Conservation (phyloP, 30 jellyfish, hydroid and myxozoan genomes). For the Turritopsis dohrnii region DNA sequence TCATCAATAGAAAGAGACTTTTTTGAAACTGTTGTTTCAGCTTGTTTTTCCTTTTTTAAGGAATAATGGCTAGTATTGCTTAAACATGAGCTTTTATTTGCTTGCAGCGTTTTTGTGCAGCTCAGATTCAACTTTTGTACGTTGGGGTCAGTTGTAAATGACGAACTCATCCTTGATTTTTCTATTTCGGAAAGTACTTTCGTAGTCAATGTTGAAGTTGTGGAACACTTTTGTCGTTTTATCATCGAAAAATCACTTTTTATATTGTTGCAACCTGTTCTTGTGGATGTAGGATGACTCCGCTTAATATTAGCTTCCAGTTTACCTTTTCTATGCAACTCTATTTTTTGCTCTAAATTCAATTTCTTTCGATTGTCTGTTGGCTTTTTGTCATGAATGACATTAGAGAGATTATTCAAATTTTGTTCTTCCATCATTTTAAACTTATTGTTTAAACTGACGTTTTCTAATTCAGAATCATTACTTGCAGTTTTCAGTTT, state of each 20-base stretch:
- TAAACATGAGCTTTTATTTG: background rate
- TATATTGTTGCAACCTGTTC: background rate
- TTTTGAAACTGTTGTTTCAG: background rate
- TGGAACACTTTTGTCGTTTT: background rate
- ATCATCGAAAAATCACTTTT: background rate
- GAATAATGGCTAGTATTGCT: background rate
- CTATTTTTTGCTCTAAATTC: conserved; percentile 11
- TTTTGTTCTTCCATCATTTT: background rate
- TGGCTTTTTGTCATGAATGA: background rate
- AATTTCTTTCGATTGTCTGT: background rate
- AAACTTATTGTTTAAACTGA: too few relatives aligned
- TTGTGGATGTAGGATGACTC: background rate
- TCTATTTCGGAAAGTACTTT: background rate
- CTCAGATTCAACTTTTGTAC: background rate
- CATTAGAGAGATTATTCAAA: too few relatives aligned
- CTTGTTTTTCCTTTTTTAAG: background rate
- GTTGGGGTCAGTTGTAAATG: background rate
- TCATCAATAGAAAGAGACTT: background rate
- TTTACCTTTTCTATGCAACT: conserved; percentile 4
- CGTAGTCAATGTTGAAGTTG: background rate
- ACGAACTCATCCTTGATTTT: background rate
- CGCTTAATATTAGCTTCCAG: background rate
- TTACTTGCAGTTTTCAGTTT: background rate
- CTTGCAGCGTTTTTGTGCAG: background rate
- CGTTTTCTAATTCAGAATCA: background rate